Conservation (phyloP, 2,113 vertebrate species). For the Neolamprologus sp. region DNA sequence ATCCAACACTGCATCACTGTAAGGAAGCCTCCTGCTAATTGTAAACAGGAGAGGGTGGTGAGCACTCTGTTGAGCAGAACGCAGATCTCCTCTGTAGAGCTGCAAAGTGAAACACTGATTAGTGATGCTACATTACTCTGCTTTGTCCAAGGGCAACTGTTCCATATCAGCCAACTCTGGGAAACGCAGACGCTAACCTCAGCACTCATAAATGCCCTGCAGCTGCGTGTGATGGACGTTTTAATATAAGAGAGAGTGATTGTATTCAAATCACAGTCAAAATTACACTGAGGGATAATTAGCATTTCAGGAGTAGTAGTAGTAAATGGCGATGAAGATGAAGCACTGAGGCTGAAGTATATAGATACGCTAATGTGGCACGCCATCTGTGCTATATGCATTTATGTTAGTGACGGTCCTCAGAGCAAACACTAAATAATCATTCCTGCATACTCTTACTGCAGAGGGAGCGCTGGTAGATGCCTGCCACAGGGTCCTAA, state of each 20-base stretch:
- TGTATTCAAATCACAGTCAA: slow-evolving; percentile 17
- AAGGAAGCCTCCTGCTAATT: slow-evolving; percentile 49
- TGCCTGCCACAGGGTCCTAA: slow-evolving; percentile 1
- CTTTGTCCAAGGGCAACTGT: slow-evolving; percentile 64
- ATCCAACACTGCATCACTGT: slow-evolving; percentile 20
- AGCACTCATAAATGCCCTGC: slow-evolving; percentile 27
- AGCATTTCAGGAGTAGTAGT: background rate
- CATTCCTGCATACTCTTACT: background rate
- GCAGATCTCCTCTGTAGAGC: slow-evolving; percentile 39
- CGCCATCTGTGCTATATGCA: slow-evolving; percentile 7
- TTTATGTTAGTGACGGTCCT: slow-evolving; percentile 2
- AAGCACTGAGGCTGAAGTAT: background rate
- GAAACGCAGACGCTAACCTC: slow-evolving; percentile 23
- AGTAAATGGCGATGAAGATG: slow-evolving; percentile 24
- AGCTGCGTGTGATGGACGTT: slow-evolving; percentile 41
- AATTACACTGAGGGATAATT: slow-evolving; percentile 32
- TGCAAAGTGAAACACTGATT: slow-evolving; percentile 61
- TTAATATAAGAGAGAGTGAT: slow-evolving; percentile 19
- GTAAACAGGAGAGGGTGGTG: slow-evolving; percentile 49
- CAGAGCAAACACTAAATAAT: background rate
- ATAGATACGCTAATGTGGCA: background rate
- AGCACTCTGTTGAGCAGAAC: slow-evolving; percentile 44
- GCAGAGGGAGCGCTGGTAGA: background rate
- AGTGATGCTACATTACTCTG: slow-evolving; percentile 63
- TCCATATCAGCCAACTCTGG: slow-evolving; percentile 56